These are phyloP conservation scores for Aspidiotus rigidus DNA, from an alignment of 2,888 invertebrate species.

Conservation along the genomic window DNA sequence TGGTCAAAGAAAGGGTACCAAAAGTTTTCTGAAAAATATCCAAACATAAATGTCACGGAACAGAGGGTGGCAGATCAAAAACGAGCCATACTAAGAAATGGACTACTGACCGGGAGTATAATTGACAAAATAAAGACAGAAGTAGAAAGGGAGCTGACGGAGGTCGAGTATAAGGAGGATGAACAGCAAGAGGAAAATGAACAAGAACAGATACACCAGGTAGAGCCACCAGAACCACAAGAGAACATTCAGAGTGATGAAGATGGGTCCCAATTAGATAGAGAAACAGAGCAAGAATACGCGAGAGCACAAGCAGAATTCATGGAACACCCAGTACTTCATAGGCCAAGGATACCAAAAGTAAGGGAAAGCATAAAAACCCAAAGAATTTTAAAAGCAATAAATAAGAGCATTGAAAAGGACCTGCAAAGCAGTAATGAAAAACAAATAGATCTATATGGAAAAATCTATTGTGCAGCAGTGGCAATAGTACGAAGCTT, in stretches of 20 bases:
- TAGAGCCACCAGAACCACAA: not conserved
- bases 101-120: not conserved
- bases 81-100: not conserved
- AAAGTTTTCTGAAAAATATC: not conserved
- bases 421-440: not conserved
- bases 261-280: not conserved
- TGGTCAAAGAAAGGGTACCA: not conserved
- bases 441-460: not conserved
- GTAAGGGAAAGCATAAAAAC: not conserved
- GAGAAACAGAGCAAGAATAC: not conserved
- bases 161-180: not conserved
- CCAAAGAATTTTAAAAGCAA: not conserved
- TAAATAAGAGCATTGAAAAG: not conserved
- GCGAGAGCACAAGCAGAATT: not conserved
- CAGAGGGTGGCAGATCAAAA: slow-evolving; percentile 4
- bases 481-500: not conserved
- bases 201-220: not conserved
- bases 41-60: not conserved
- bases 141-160: not conserved
- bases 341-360: slow-evolving; percentile 4
- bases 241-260: not conserved
- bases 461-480: slow-evolving; percentile 2
- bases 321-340: not conserved
- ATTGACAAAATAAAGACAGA: not conserved
- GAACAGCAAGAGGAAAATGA: not conserved